A percentile compares a stretch with the other conserved stretches of the same genome.
Evolutionary conservation across 2,797 vertebrate species (phyloP).

Genomic region (Tenualosa ilisha): DNA sequence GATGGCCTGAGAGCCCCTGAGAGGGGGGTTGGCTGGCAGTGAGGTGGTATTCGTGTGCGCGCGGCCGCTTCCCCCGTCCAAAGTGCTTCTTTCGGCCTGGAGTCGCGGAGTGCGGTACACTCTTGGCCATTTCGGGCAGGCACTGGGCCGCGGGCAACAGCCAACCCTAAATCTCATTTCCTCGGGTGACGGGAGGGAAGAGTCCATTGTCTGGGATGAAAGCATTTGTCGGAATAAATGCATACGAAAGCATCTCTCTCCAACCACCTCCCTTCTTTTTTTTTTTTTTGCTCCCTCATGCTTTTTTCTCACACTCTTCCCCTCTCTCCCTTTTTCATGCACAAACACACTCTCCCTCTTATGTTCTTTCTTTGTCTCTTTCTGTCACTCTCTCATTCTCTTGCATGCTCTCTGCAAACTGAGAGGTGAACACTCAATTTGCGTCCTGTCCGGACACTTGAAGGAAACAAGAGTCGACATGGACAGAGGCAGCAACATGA

Average conservation of each 20-base stretch:
- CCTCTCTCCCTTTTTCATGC: background rate
- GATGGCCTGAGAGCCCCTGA: background rate
- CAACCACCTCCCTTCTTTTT: slow-evolving; percentile 46
- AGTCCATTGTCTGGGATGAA: slow-evolving; percentile 74
- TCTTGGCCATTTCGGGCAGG: slow-evolving; percentile 42
- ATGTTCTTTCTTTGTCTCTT: slow-evolving; percentile 30
- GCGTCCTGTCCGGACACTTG: slow-evolving; percentile 56
- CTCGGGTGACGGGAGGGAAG: slow-evolving; percentile 64
- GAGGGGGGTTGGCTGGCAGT: background rate
- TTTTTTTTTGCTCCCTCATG: background rate
- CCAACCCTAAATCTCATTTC: slow-evolving; percentile 66
- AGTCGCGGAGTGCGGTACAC: slow-evolving; percentile 18
- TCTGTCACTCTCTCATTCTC: slow-evolving; percentile 56
- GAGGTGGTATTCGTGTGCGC: background rate
- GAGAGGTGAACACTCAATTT: slow-evolving; percentile 61
- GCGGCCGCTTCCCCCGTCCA: background rate
- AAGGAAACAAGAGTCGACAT: slow-evolving; percentile 57
- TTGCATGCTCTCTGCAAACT: slow-evolving; percentile 49
- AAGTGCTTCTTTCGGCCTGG: background rate
- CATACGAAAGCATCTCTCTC: slow-evolving; percentile 63
- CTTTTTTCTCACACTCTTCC: background rate
- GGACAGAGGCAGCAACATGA: background rate
- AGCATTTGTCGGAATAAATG: slow-evolving; percentile 66
- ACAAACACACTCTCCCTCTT: too few species aligned
- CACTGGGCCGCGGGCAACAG: background rate